phyloP scores from a whole-genome alignment of 2,797 vertebrate genomes.

The Lycodopsis pacificus region DNA sequence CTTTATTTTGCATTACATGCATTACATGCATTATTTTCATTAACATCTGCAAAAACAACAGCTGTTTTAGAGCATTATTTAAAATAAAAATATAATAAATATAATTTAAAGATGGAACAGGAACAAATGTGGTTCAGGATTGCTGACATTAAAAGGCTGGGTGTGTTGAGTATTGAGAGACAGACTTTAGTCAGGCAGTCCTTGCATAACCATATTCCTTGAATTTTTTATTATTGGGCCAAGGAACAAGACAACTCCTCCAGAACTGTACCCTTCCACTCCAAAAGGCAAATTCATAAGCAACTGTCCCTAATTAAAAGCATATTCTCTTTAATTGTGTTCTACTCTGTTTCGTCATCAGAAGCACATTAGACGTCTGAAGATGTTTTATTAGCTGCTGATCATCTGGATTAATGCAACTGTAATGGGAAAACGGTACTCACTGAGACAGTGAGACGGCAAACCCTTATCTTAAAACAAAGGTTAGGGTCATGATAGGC shows the following conservation, averaged over 20 bases:
- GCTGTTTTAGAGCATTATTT: not conserved
- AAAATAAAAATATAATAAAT: not conserved
- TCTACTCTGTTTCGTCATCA: conserved; percentile 3
- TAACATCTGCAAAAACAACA: not conserved
- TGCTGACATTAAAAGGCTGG: not conserved
- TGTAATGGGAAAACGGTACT: conserved; percentile 34
- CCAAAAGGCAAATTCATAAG: not conserved
- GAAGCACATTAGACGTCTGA: conserved; percentile 1
- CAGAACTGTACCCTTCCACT: not conserved
- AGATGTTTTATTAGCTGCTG: conserved; percentile 33
- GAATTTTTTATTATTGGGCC: not conserved
- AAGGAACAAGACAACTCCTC: not conserved
- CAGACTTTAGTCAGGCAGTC: not conserved
- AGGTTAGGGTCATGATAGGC: conserved; percentile 37
- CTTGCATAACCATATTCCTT: not conserved
- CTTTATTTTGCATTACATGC: conserved; percentile 8
- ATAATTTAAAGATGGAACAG: not conserved
- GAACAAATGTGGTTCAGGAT: not conserved
- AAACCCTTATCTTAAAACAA: conserved; percentile 51
- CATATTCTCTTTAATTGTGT: not conserved
- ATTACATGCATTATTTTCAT: not conserved
- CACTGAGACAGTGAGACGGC: conserved; percentile 6
- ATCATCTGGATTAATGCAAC: conserved; percentile 29
- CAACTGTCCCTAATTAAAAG: not conserved
- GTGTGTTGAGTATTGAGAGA: not conserved